Percentiles rank a stretch among this genome's conserved stretches.
Evolutionary conservation across 2,113 vertebrate genomes (phyloP).

Genomic region (Sinocyclocheilus grahami): DNA sequence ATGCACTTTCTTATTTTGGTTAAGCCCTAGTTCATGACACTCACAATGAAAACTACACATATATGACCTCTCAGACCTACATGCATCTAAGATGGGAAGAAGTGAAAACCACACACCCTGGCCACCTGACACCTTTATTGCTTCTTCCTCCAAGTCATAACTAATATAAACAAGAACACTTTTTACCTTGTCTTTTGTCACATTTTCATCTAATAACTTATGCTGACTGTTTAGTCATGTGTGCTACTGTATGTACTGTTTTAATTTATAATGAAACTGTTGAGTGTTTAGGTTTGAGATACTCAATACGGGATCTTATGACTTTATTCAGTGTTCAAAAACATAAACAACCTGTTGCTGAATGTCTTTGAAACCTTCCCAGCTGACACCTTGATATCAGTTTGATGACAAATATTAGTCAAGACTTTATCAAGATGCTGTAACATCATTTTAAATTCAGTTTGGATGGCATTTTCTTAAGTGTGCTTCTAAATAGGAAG

Average conservation of each 20-base stretch:
- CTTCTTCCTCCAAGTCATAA: neutral
- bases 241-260: neutral
- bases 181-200: constrained; percentile 12
- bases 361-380: too few relatives aligned
- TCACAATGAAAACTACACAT: neutral
- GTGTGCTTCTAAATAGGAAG: too few relatives aligned
- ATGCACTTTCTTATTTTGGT: neutral
- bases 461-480: too few relatives aligned
- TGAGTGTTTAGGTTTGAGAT: neutral
- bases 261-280: too few relatives aligned
- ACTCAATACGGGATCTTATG: neutral
- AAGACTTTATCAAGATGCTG: too few relatives aligned
- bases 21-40: neutral
- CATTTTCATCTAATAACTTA: neutral
- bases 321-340: too few relatives aligned
- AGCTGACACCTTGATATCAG: too few relatives aligned
- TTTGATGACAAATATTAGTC: too few relatives aligned
- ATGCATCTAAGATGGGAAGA: neutral
- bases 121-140: neutral
- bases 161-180: neutral
- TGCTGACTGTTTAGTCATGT: neutral
- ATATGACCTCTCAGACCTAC: neutral
- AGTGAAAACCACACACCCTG: neutral
- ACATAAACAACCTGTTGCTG: too few relatives aligned
- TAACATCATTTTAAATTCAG: too few relatives aligned